phyloP scores from a whole-genome alignment of 2,113 vertebrate genomes.

The Catharus bicknelli region DNA sequence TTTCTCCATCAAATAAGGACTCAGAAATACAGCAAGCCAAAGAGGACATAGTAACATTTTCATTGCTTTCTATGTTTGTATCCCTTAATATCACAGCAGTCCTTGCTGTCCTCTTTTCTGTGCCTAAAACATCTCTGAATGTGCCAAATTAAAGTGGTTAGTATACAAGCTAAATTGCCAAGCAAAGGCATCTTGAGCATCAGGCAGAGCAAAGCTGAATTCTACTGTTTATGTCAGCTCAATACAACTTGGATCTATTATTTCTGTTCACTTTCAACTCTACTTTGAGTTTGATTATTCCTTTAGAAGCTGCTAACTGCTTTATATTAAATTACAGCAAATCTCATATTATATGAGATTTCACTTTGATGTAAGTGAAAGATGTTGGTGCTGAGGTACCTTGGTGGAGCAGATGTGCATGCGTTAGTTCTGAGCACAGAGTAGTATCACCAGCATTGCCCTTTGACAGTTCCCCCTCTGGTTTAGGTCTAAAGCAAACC shows the following conservation, averaged over 20 bases:
- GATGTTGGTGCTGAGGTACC: background rate
- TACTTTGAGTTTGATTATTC: background rate
- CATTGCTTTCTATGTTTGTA: background rate
- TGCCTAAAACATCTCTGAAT: background rate
- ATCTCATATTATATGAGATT: background rate
- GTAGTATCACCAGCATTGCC: accelerated
- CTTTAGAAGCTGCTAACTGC: background rate
- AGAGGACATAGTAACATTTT: background rate
- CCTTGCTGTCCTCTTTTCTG: background rate
- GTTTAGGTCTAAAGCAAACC: background rate
- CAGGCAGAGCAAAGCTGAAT: background rate
- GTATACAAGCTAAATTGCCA: background rate
- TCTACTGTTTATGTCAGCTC: background rate
- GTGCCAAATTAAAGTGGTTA: background rate
- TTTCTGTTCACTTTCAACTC: background rate
- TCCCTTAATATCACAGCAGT: background rate
- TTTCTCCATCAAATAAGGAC: background rate
- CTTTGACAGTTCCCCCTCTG: background rate
- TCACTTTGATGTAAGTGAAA: background rate
- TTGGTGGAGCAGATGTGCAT: background rate
- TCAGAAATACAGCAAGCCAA: background rate
- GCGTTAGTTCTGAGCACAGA: background rate
- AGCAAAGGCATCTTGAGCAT: background rate
- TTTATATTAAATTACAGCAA: background rate
- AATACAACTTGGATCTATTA: background rate